Evolutionary conservation across 2,888 invertebrate species (phyloP), one percentile per base, ranked within the genome.

Genomic region (Micoletzkya japonica): DNA sequence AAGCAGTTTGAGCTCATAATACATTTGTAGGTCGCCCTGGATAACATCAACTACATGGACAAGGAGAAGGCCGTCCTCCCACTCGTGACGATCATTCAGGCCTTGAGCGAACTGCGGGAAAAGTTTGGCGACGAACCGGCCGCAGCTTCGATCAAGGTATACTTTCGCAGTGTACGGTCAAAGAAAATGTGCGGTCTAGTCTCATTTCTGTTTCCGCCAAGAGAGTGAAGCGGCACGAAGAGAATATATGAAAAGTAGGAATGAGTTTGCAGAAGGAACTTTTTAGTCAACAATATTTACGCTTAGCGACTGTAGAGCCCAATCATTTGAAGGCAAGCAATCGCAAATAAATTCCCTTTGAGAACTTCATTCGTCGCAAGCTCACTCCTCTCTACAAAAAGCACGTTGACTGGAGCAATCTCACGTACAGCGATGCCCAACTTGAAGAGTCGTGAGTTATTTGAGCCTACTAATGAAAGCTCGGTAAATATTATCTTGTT

Each of bases 41-140:
- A 79, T 58, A 56, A 75, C 24, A 75, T 77, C 10, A 50, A 67
- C 0, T 79, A 79, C 49, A 66, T 78, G n/a, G 58, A 70, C 2
- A 70, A 70, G n/a, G 78, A 78, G 60, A 70, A 72, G 4, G 71
- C 71, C 20, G 54, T 54, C 32, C 49, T 70, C 14, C 75, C 75
- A 4, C 59, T 66, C 17, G 44, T 59, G 17, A 52, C 60, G 17
- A 72, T 66, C 1, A 39, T 72, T 1, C 36, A 64, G 10, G 68
- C 68, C 0, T 44, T 75, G 6, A 28, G 50, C 7, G 50, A 64
- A 20, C 26, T 70, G 28, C 39, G n/a, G 20, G 30, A 56, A 26
- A 28, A 56, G n/a, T 63, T 56, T 24, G 64, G 39, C 30, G 63
- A 56, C 36, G 39, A 64, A 32, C 49, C 66, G 7, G 39, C 56